Percentiles rank a stretch among this genome's conserved stretches.
Conservation (phyloP, 2,888 invertebrate genomes). For the Ephialtes manifestator region DNA sequence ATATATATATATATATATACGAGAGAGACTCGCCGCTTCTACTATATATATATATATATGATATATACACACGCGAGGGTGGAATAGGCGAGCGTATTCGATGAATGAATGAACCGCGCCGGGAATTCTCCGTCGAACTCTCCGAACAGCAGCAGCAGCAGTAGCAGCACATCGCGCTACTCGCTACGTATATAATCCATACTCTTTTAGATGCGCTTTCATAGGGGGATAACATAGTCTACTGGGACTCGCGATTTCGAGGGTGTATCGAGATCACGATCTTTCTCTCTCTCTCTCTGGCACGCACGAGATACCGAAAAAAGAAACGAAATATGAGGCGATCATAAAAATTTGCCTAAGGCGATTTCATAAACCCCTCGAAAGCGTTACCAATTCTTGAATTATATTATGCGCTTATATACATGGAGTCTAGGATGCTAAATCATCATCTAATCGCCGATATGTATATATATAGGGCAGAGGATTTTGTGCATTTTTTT, state of each 20-base stretch:
- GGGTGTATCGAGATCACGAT: conserved; percentile 44
- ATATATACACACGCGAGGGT: conserved; percentile 23
- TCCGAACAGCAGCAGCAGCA: background rate
- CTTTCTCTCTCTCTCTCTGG: conserved; percentile 28
- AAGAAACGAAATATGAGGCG: conserved; percentile 27
- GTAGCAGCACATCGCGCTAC: background rate
- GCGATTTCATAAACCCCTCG: conserved; percentile 46
- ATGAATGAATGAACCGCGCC: conserved; percentile 63
- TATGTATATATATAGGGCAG: no score
- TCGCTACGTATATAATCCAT: conserved; percentile 54
- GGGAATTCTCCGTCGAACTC: conserved; percentile 28
- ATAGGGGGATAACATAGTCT: conserved; percentile 21
- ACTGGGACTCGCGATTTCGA: conserved; percentile 42
- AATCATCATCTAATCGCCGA: background rate
- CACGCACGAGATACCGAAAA: conserved; percentile 37
- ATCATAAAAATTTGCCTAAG: conserved; percentile 60
- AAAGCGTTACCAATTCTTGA: conserved; percentile 6
- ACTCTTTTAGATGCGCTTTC: conserved; percentile 40
- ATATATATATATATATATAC: no score
- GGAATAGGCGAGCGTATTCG: conserved; percentile 23
- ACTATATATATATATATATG: background rate
- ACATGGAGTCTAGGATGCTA: background rate
- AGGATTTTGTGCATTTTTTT: no score
- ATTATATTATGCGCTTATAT: conserved; percentile 7
- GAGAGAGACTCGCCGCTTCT: background rate